Evolutionary conservation across 2,888 invertebrate genomes (phyloP), one percentile per base, ranked within the genome.

Genomic region (Ryuthela nishihirai): DNA sequence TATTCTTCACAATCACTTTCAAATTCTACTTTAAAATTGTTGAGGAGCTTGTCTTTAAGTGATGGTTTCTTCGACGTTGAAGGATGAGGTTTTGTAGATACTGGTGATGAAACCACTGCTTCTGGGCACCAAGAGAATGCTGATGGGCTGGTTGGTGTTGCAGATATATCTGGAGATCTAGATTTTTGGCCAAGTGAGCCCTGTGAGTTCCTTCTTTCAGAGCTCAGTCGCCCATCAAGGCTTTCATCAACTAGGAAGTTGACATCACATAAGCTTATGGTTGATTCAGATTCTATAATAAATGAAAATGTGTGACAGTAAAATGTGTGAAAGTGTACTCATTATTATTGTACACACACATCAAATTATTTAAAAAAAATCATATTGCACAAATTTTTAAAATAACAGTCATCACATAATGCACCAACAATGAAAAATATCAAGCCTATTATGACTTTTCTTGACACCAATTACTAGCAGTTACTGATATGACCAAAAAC

Each of bases 71-170:
- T 60, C 17, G 48, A 38, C 29, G 59, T 18, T 38, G 42, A 29
- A 47, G 15, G 32, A 9, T 25, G 47, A 25, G 50, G 32, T 46
- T 48, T 62, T 29, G 29, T 32, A 26, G 43, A 46, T 17, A 42
- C 43, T 6, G 48, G 25, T 18, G 53, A 53, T 21, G 50, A 45
- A 41, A 52, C 35, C 25, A 42, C 29, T 23, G 55, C 39, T 38
- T 64, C 56, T 17, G 55, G 52, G 39, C 49, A 49, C 54, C 56
- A 64, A 40, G 62, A 62, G 43, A 58, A 58, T 39, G 55, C 58
- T 35, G 62, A 58, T 21, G 62, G 62, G 43, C 62, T 62, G 44
- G 61, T 55, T 40, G 61, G 54, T 32, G 54, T 54, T 2, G 48
- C 50, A 48, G 55, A 52, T 35, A 55, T 55, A 24, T 61, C 61